phyloP scores from a whole-genome alignment of 1,140 invertebrate genomes.

The Sycophila sp. region DNA sequence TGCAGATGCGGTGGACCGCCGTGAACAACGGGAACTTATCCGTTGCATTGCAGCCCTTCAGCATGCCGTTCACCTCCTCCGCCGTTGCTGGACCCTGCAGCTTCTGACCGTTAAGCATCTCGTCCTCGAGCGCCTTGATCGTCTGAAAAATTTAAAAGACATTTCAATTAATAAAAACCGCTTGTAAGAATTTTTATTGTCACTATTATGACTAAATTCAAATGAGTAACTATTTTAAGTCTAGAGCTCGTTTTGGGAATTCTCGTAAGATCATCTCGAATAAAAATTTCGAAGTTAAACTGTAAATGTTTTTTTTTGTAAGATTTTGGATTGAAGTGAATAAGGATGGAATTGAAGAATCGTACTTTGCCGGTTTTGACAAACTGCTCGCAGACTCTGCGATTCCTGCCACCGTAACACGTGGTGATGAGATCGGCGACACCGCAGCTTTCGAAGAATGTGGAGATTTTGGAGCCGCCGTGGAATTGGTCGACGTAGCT shows the following conservation, averaged over 20 bases:
- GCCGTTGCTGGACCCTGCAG: constrained; percentile 88
- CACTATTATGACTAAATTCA: too few species aligned
- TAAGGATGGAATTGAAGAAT: neutral
- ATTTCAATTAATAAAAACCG: neutral
- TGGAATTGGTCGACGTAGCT: constrained; percentile 75
- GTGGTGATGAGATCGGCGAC: constrained; percentile 89
- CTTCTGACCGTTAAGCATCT: constrained; percentile 86
- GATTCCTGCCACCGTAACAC: constrained; percentile 85
- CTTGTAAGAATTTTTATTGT: neutral
- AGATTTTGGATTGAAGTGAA: neutral
- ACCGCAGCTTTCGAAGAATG: constrained; percentile 88
- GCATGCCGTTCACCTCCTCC: constrained; percentile 78
- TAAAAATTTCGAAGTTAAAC: too few species aligned
- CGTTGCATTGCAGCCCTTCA: constrained; percentile 71
- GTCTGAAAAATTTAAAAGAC: constrained; percentile 62
- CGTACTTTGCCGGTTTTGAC: constrained; percentile 78
- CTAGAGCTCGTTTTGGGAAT: too few species aligned
- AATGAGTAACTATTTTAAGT: too few species aligned
- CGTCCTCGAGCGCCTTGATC: constrained; percentile 78
- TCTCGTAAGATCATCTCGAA: too few species aligned
- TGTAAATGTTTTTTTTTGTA: too few species aligned
- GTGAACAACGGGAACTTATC: constrained; percentile 83
- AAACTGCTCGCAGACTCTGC: constrained; percentile 81
- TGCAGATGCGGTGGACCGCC: constrained; percentile 79
- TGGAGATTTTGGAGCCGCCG: constrained; percentile 71